Conservation (phyloP, 2,113 vertebrate species). For the Lethenteron camtschaticum region DNA sequence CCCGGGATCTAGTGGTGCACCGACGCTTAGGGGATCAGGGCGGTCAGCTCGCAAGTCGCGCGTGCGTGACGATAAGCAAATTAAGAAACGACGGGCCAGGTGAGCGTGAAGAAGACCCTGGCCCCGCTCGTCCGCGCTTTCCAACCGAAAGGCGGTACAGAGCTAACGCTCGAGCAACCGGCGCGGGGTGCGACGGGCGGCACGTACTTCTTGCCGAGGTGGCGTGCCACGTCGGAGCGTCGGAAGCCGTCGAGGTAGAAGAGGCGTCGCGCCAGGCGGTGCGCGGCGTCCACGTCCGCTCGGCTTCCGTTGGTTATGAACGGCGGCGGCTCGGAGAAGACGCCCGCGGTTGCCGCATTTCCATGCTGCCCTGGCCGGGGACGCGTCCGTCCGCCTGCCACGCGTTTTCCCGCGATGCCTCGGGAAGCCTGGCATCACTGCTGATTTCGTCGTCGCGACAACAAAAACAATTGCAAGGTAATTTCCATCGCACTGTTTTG, state of each 20-base stretch:
- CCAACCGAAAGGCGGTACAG: too few species aligned
- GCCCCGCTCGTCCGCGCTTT: too few species aligned
- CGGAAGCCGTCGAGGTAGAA: constrained; percentile 85
- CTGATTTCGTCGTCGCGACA: neutral
- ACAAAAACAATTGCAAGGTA: too few species aligned
- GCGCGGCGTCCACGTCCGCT: constrained; percentile 49
- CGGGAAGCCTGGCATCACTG: constrained; percentile 65
- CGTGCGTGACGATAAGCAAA: too few species aligned
- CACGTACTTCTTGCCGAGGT: constrained; percentile 69
- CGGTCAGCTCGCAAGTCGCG: too few species aligned
- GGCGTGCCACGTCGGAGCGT: constrained; percentile 74
- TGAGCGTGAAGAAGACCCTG: too few species aligned
- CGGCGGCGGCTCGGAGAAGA: constrained; percentile 43
- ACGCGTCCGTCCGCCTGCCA: constrained; percentile 38
- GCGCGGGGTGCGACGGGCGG: too few species aligned
- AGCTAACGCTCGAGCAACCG: too few species aligned
- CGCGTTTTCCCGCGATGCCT: constrained; percentile 14
- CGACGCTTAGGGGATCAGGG: too few species aligned
- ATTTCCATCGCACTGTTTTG: too few species aligned
- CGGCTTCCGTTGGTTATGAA: constrained; percentile 68
- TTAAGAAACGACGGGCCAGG: too few species aligned
- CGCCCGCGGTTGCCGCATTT: constrained; percentile 31
- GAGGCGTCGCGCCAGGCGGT: constrained; percentile 61
- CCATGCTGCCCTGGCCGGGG: constrained; percentile 56
- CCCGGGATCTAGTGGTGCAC: too few species aligned